A percentile compares a stretch with the other conserved stretches of the same genome.
Evolutionary conservation across 2,797 vertebrate genomes (phyloP).

Genomic region (Phrynocephalus vlangalii): DNA sequence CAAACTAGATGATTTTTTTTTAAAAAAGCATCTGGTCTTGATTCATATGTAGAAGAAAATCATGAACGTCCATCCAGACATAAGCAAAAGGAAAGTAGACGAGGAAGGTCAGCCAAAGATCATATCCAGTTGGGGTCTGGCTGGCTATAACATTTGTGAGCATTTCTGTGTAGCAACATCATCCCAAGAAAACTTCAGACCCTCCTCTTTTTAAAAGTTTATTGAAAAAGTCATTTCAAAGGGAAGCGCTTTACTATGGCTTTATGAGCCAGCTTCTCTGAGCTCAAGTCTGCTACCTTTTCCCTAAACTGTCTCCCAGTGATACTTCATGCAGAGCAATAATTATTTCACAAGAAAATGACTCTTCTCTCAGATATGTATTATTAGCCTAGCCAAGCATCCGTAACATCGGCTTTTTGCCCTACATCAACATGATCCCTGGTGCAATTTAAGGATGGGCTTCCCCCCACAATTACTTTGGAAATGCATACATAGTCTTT

Average conservation of each 20-base stretch:
- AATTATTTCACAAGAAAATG: conserved; percentile 44
- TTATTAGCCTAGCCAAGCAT: conserved; percentile 3
- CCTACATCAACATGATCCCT: neutral
- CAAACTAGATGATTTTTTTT: neutral
- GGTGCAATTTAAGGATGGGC: neutral
- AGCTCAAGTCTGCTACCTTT: conserved; percentile 14
- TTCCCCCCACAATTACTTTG: neutral
- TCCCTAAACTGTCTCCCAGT: neutral
- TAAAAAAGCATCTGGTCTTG: neutral
- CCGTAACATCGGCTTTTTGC: neutral
- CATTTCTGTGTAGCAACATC: neutral
- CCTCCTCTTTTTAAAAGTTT: conserved; percentile 43
- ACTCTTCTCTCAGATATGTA: neutral
- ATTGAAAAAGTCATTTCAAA: conserved; percentile 17
- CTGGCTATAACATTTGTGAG: conserved; percentile 33
- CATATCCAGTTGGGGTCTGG: conserved; percentile 16
- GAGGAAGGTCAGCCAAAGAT: neutral
- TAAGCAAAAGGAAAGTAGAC: neutral
- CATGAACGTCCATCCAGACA: neutral
- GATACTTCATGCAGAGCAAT: conserved; percentile 19
- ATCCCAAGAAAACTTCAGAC: neutral
- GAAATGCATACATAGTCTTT: neutral
- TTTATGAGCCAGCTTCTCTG: conserved; percentile 21
- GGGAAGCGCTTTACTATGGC: neutral
- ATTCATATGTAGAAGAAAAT: conserved; percentile 28